phyloP scores from a whole-genome alignment of 2,113 vertebrate genomes.

The Urocitellus parryii region DNA sequence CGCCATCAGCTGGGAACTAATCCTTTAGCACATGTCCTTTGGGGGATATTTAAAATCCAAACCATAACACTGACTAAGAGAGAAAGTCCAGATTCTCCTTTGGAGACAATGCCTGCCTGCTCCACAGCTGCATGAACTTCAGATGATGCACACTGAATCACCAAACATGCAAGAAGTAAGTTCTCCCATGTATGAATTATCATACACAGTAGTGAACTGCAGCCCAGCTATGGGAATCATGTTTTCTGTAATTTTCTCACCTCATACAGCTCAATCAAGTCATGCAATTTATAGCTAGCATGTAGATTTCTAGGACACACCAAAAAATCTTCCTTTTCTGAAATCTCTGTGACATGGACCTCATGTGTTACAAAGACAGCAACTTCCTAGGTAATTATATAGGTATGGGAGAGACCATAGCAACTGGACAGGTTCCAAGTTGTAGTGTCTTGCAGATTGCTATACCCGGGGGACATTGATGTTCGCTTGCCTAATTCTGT shows the following conservation, averaged over 20 bases:
- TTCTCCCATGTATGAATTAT: background rate
- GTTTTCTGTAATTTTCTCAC: no score
- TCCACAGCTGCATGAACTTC: background rate
- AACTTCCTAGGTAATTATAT: conserved; percentile 85
- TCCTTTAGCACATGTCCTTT: background rate
- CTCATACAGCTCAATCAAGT: background rate
- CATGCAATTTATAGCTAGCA: background rate
- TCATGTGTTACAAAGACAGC: conserved; percentile 71
- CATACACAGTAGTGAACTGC: no score
- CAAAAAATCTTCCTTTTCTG: conserved; percentile 51
- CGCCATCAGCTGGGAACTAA: background rate
- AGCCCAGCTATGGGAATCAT: no score
- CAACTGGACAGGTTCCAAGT: conserved; percentile 80
- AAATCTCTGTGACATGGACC: conserved; percentile 2
- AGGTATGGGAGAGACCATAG: conserved; percentile 85
- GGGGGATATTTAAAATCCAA: background rate
- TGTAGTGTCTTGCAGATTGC: conserved; percentile 77
- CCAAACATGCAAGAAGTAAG: background rate
- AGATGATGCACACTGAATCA: background rate
- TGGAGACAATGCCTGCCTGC: background rate
- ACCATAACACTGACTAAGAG: background rate
- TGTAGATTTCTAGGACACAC: conserved; percentile 70
- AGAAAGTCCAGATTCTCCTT: conserved; percentile 12
- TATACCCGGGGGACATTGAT: conserved; percentile 68
- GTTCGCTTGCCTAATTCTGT: conserved; percentile 67